phyloP scores from a whole-genome alignment of 2,797 vertebrate genomes.

The Lagocephalus sceleratus region DNA sequence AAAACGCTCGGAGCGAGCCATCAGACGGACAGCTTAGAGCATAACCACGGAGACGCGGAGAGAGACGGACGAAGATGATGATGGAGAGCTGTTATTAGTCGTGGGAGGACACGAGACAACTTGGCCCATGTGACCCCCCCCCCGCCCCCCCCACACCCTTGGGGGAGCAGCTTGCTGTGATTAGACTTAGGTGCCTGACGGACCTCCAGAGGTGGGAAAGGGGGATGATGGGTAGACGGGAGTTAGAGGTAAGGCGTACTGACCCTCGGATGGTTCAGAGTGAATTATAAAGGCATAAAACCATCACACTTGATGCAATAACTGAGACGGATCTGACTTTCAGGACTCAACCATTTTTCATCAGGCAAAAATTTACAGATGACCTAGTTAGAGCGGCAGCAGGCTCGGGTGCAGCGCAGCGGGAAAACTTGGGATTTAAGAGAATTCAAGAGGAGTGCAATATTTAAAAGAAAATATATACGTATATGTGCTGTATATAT shows the following conservation, averaged over 20 bases:
- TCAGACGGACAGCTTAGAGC: constrained; percentile 38
- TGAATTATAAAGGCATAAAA: constrained; percentile 28
- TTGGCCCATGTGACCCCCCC: constrained; percentile 41
- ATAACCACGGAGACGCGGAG: constrained; percentile 51
- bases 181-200: constrained; percentile 65
- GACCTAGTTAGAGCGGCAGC: constrained; percentile 56
- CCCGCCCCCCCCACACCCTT: constrained; percentile 44
- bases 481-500: too few relatives aligned
- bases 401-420: constrained; percentile 28
- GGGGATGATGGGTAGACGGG: constrained; percentile 13
- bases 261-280: constrained; percentile 22
- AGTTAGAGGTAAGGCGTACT: constrained; percentile 19
- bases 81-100: constrained; percentile 74
- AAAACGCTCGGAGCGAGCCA: constrained; percentile 42
- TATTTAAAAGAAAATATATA: constrained; percentile 9
- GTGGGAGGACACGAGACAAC: constrained; percentile 65
- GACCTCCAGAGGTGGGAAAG: constrained; percentile 32
- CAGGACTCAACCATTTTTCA: constrained; percentile 28
- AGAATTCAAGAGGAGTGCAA: constrained; percentile 9
- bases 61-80: constrained; percentile 64
- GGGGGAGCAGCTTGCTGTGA: constrained; percentile 59
- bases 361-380: constrained; percentile 39
- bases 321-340: constrained; percentile 26
- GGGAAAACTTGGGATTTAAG: constrained; percentile 24
- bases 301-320: constrained; percentile 17